Conservation (phyloP, 2,888 invertebrate genomes). For the Hirtodrosophila histrioides region DNA sequence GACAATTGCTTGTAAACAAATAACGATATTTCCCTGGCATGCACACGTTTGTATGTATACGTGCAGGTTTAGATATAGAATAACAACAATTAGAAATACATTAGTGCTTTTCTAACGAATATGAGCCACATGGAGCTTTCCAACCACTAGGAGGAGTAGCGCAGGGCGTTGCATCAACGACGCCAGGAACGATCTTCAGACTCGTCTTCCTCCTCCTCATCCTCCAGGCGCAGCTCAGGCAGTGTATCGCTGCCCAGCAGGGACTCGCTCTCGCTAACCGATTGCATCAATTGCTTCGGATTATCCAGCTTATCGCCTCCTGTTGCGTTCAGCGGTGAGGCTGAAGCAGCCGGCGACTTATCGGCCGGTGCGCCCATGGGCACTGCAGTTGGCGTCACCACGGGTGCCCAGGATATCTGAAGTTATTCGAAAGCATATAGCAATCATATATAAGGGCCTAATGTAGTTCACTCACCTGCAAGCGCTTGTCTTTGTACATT, state of each 20-base stretch:
- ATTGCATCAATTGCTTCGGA: constrained; percentile 66
- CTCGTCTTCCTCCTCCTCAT: constrained; percentile 94
- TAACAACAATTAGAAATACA: constrained; percentile 73
- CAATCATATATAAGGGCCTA: neutral
- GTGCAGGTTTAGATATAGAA: constrained; percentile 53
- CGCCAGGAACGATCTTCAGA: constrained; percentile 95
- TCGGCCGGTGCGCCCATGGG: constrained; percentile 60
- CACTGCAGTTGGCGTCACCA: constrained; percentile 58
- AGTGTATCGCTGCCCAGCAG: constrained; percentile 82
- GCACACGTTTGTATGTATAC: constrained; percentile 22
- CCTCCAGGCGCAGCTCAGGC: constrained; percentile 90
- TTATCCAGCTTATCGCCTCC: constrained; percentile 46
- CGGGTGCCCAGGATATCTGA: constrained; percentile 81
- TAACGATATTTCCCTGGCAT: constrained; percentile 35
- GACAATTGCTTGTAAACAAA: constrained; percentile 29
- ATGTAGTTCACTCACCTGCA: constrained; percentile 87
- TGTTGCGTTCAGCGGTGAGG: constrained; percentile 6
- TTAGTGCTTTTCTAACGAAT: constrained; percentile 53
- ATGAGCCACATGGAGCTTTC: constrained; percentile 51
- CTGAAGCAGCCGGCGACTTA: constrained; percentile 24
- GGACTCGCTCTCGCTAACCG: constrained; percentile 73
- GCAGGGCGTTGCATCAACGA: constrained; percentile 87
- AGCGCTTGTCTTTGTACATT: constrained; percentile 90
- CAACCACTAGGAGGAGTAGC: constrained; percentile 47
- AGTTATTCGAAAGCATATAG: neutral